Percentiles rank a stretch among this genome's conserved stretches.
Evolutionary conservation across 2,113 vertebrate genomes (phyloP).

Genomic region (Mola mola): DNA sequence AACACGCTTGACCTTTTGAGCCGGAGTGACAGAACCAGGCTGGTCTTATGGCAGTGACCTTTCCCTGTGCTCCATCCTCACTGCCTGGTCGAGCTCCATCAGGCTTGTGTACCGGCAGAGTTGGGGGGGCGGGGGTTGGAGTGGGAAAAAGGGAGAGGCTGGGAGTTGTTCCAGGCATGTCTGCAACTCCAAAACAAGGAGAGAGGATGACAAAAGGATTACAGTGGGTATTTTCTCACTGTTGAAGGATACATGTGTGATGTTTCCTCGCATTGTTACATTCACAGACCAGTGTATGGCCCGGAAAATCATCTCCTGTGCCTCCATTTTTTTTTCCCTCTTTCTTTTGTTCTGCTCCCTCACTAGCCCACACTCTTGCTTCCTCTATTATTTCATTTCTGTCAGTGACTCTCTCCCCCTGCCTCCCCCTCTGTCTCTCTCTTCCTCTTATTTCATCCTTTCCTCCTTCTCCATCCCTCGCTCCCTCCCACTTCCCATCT

Average conservation of each 20-base stretch:
- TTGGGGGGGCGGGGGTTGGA: no score
- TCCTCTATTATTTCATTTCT: conserved; percentile 73
- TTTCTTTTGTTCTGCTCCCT: conserved; percentile 64
- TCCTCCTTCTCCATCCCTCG: conserved; percentile 33
- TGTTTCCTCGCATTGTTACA: conserved; percentile 40
- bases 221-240: conserved; percentile 45
- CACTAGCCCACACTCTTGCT: conserved; percentile 58
- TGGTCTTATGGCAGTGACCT: conserved; percentile 76
- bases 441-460: conserved; percentile 33
- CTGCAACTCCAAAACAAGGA: conserved; percentile 50
- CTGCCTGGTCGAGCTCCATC: conserved; percentile 49
- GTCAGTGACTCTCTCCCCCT: conserved; percentile 60
- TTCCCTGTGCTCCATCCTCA: conserved; percentile 60
- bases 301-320: conserved; percentile 52
- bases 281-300: conserved; percentile 44
- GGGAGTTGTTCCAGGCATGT: conserved; percentile 49
- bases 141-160: conserved; percentile 1
- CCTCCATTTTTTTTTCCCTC: conserved; percentile 47
- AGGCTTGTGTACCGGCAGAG: conserved; percentile 25
- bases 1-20: conserved; percentile 83
- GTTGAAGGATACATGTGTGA: conserved; percentile 49
- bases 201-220: conserved; percentile 32
- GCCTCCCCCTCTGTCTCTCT: conserved; percentile 48
- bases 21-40: conserved; percentile 74
- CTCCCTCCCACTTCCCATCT: conserved; percentile 74